Evolutionary conservation across 2,113 vertebrate species (phyloP), one percentile per base, ranked within the genome.

Genomic region (Ursus arctos): DNA sequence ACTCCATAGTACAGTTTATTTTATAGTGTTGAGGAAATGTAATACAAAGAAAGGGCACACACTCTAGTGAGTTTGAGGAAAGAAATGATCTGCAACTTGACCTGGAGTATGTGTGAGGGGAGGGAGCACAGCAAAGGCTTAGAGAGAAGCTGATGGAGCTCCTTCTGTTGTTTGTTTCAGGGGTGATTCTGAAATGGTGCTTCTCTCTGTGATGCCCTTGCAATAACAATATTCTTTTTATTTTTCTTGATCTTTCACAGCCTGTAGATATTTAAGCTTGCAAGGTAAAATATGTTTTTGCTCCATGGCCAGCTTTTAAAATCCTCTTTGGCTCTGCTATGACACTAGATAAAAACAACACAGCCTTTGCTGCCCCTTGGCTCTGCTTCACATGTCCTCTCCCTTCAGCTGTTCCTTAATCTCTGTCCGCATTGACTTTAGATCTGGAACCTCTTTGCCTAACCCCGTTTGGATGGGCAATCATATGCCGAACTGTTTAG

Each of bases 231-330:
- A 88, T 96, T 88, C 65, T 89, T 96, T 96, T 94, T 95, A 88
- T 95, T 96, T 96, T 96, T 83, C 93, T 91, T 97, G 90, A 94
- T 97, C 84, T 90, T 96, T 96, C 71, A 87, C 80, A 96, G 92
- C 28, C 80, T 84, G 61, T 72, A 31, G 74, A 61, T 97, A 95
- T 92, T 98, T 91, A 76, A 81, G 88, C 57, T 85, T 92, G 57
- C 51, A 88, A 83, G 74, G 51, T 92, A 95, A 97, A 97, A 91
- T 91, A 95, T 86, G 61, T 72, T 90, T 90, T 96, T 91, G 33
- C 40, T 83, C 67, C 5, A 22, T 80, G 86, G 47, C n/a, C 8
- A 87, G 65, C 36, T 95, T 97, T 97, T 79, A 21, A 96, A 96
- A 91, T 97, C 53, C 49, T 95, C 67, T 61, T 79, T 88, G 71